Percentiles rank a stretch among this genome's conserved stretches.
Evolutionary conservation across 2,797 vertebrate species (phyloP).

Genomic region (Gallinago solitaria): DNA sequence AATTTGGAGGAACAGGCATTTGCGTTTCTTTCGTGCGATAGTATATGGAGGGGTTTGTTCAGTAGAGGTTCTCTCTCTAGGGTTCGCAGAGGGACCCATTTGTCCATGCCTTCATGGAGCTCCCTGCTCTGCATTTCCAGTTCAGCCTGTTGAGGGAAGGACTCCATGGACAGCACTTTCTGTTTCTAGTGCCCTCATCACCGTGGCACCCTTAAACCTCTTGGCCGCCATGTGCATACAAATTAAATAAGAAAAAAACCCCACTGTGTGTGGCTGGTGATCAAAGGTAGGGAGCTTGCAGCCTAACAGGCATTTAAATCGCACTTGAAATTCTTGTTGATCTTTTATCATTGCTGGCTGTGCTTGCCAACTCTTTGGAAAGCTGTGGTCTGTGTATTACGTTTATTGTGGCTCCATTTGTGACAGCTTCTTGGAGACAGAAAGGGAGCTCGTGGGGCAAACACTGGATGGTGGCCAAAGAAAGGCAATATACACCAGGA

Average conservation of each 20-base stretch:
- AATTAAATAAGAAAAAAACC: background rate
- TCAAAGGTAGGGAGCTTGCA: slow-evolving; percentile 12
- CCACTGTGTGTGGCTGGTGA: background rate
- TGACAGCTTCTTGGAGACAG: slow-evolving; percentile 65
- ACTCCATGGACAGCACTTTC: background rate
- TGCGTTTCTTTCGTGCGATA: background rate
- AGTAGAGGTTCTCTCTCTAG: background rate
- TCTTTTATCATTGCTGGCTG: slow-evolving; percentile 47
- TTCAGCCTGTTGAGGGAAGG: background rate
- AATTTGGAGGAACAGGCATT: background rate
- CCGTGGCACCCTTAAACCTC: background rate
- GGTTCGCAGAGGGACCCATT: background rate
- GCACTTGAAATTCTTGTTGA: slow-evolving; percentile 29
- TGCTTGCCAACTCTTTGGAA: slow-evolving; percentile 44
- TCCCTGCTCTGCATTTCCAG: background rate
- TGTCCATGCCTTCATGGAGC: background rate
- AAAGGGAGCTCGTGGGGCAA: slow-evolving; percentile 22
- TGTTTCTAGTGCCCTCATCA: background rate
- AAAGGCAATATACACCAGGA: background rate
- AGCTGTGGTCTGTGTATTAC: slow-evolving; percentile 27
- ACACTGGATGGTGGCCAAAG: slow-evolving; percentile 46
- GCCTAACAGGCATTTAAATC: slow-evolving; percentile 31
- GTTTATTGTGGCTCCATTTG: slow-evolving; percentile 52
- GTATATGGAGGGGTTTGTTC: background rate
- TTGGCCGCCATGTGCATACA: background rate